phyloP scores from a whole-genome alignment of 1,140 invertebrate species.

The Muscidifurax raptorellus region DNA sequence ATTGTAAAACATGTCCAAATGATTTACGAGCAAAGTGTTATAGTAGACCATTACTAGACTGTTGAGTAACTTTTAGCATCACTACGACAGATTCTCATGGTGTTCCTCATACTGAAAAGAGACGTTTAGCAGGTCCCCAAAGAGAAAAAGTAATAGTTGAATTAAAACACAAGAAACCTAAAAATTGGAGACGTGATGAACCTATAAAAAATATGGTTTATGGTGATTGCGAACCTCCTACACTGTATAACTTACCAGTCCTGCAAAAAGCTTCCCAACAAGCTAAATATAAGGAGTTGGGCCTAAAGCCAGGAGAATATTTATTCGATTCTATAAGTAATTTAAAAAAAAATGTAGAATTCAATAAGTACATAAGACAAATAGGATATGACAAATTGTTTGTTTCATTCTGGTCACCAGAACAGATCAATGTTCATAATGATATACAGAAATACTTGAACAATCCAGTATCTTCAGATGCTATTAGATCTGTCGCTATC shows the following conservation, averaged over 20 bases:
- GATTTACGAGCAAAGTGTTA: neutral
- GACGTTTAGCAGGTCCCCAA: neutral
- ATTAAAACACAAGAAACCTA: constrained; percentile 5
- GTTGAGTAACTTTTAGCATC: neutral
- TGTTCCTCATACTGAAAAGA: neutral
- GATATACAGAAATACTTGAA: neutral
- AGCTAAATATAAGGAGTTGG: neutral
- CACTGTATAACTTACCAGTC: neutral
- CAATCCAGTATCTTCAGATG: neutral
- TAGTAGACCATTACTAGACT: neutral
- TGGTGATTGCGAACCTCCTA: neutral
- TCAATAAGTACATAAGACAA: neutral
- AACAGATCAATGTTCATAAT: neutral
- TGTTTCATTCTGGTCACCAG: constrained; percentile 3
- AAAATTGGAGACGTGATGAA: neutral
- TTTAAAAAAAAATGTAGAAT: neutral
- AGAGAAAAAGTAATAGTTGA: constrained; percentile 1
- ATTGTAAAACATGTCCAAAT: too few relatives aligned
- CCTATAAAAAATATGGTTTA: neutral
- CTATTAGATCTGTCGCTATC: neutral
- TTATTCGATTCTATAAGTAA: neutral
- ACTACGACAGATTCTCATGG: neutral
- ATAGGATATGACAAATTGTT: neutral
- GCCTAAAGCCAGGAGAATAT: neutral
- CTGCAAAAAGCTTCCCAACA: neutral